phyloP scores from a whole-genome alignment of 53 echinoderm and acorn worm genomes.

The Hippasteria phrygiana region DNA sequence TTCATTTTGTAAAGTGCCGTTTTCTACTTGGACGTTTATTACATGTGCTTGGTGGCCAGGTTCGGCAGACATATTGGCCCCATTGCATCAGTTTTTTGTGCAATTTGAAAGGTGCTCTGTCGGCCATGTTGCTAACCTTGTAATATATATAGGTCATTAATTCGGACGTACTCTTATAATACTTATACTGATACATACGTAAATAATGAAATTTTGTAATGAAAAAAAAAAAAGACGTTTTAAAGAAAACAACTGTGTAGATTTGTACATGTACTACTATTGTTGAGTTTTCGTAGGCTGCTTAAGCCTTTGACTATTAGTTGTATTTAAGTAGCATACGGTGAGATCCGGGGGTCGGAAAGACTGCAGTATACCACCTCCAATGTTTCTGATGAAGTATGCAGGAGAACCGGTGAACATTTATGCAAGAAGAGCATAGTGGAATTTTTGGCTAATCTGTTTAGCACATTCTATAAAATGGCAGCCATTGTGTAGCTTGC shows the following conservation, averaged over 20 bases:
- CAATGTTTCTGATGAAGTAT: too few species aligned
- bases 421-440: too few species aligned
- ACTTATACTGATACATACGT: not conserved
- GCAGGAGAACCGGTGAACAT: too few species aligned
- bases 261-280: too few species aligned
- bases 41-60: slow-evolving; percentile 30
- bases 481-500: too few species aligned
- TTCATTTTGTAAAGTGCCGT: slow-evolving; percentile 1
- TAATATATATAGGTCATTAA: slow-evolving; percentile 22
- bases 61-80: slow-evolving; percentile 50
- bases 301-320: too few species aligned
- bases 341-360: too few species aligned
- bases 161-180: not conserved
- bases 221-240: not conserved
- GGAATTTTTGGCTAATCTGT: too few species aligned
- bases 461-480: too few species aligned
- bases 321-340: too few species aligned
- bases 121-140: slow-evolving; percentile 58
- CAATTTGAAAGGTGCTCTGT: slow-evolving; percentile 69
- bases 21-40: not conserved
- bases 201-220: slow-evolving; percentile 40
- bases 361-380: too few species aligned
- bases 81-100: slow-evolving; percentile 62
- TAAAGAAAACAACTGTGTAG: slow-evolving; percentile 9
- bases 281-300: too few species aligned